A percentile compares a stretch with the other conserved stretches of the same genome.
phyloP scores from a whole-genome alignment of 2,113 vertebrate genomes.

The Phrynosoma platyrhinos region DNA sequence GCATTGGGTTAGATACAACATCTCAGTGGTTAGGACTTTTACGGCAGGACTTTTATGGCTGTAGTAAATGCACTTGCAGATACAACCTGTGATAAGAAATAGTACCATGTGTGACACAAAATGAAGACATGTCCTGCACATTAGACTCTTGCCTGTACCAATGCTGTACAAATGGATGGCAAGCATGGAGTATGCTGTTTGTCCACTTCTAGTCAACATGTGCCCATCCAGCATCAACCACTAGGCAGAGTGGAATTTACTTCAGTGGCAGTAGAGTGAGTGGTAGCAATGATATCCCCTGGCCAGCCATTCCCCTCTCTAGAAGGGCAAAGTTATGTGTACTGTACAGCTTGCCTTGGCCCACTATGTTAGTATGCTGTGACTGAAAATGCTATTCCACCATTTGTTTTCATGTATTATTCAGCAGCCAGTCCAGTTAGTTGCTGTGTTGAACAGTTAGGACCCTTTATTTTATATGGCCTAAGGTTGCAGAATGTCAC shows the following conservation, averaged over 20 bases:
- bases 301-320: not conserved
- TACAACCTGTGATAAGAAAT: constrained; percentile 61
- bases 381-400: no score
- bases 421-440: no score
- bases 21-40: constrained; percentile 30
- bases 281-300: not conserved
- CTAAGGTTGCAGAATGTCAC: no score
- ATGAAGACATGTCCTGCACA: constrained; percentile 50
- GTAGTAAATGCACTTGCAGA: constrained; percentile 46
- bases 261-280: not conserved
- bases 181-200: not conserved
- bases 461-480: no score
- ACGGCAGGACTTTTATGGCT: no score
- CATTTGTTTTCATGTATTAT: no score
- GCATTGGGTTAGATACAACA: not conserved
- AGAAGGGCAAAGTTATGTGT: not conserved
- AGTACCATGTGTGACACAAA: constrained; percentile 58
- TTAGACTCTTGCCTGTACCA: constrained; percentile 51
- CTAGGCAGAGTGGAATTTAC: not conserved
- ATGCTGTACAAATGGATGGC: constrained; percentile 40
- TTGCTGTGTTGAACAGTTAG: no score
- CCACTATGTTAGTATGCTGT: no score
- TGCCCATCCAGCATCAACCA: not conserved
- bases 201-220: not conserved
- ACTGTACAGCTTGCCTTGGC: not conserved